Conservation (phyloP, 2,797 vertebrate species). For the Brachymystax lenok region DNA sequence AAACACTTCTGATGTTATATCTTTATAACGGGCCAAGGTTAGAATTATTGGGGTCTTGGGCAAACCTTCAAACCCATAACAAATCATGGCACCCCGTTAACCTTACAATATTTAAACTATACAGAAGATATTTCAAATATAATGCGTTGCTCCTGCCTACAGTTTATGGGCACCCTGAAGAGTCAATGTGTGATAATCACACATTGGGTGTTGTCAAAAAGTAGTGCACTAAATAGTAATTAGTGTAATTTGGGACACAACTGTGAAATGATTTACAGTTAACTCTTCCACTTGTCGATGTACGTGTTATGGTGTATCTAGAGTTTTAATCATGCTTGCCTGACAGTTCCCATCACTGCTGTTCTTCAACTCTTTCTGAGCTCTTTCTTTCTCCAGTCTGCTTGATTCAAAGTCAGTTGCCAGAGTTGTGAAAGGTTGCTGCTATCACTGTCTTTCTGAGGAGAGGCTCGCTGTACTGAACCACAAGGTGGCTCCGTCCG, state of each 20-base stretch:
- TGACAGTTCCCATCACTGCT: constrained; percentile 17
- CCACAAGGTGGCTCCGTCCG: constrained; percentile 63
- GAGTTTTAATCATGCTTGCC: not conserved
- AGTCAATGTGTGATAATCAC: not conserved
- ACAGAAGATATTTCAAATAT: not conserved
- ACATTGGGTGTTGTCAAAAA: not conserved
- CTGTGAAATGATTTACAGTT: not conserved
- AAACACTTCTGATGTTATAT: too few relatives aligned
- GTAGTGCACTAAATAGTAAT: not conserved
- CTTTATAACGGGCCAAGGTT: too few relatives aligned
- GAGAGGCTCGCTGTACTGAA: constrained; percentile 19
- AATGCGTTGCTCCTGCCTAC: not conserved
- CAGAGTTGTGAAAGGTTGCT: not conserved
- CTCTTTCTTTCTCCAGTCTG: constrained; percentile 22
- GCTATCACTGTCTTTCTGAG: constrained; percentile 1
- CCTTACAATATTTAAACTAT: too few relatives aligned
- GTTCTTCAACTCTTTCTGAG: constrained; percentile 30
- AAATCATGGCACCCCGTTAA: not conserved
- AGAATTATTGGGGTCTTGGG: too few relatives aligned
- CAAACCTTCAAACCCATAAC: too few relatives aligned
- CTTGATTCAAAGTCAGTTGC: constrained; percentile 23
- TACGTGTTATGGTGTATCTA: not conserved
- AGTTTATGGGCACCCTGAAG: not conserved
- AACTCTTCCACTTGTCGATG: too few relatives aligned
- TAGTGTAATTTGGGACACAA: not conserved